A percentile compares a stretch with the other conserved stretches of the same genome.
Evolutionary conservation across 2,888 invertebrate species (phyloP).

Genomic region (Scaptomyza parva): DNA sequence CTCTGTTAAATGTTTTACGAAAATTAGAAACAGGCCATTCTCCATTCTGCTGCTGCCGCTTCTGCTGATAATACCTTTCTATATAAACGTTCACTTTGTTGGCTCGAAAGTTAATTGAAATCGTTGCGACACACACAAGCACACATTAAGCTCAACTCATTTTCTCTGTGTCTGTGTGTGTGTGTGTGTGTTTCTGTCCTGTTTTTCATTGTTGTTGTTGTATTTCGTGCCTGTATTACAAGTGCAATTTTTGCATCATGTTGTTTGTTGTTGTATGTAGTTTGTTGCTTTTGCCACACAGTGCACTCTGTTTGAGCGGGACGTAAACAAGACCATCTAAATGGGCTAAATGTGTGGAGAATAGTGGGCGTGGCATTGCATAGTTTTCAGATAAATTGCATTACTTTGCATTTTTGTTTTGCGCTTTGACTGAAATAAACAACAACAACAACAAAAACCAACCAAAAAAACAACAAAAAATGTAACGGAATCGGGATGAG

Average conservation of each 20-base stretch:
- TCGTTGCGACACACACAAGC: constrained; percentile 52
- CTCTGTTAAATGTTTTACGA: neutral
- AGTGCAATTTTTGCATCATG: constrained; percentile 53
- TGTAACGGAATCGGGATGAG: constrained; percentile 14
- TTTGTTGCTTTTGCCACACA: constrained; percentile 29
- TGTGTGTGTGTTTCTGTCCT: neutral
- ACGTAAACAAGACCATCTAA: constrained; percentile 4
- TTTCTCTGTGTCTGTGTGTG: neutral
- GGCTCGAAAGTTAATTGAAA: constrained; percentile 61
- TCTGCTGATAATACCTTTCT: constrained; percentile 19
- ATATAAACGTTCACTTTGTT: constrained; percentile 30
- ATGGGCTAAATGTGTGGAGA: neutral
- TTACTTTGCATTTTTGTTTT: constrained; percentile 70
- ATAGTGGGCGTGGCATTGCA: constrained; percentile 44
- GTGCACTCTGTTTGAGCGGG: constrained; percentile 27
- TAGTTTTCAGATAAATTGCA: constrained; percentile 73
- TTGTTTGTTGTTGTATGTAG: constrained; percentile 29
- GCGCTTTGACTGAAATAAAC: constrained; percentile 63
- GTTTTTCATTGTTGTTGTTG: constrained; percentile 1
- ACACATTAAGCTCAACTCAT: constrained; percentile 47
- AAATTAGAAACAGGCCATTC: neutral
- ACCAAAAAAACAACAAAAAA: neutral
- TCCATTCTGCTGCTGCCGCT: too few species aligned
- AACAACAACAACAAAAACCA: neutral
- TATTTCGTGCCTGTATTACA: constrained; percentile 16